These are phyloP conservation scores for Syngnathus rostellatus DNA, from an alignment of 2,797 vertebrate species.

Conservation along the genomic window DNA sequence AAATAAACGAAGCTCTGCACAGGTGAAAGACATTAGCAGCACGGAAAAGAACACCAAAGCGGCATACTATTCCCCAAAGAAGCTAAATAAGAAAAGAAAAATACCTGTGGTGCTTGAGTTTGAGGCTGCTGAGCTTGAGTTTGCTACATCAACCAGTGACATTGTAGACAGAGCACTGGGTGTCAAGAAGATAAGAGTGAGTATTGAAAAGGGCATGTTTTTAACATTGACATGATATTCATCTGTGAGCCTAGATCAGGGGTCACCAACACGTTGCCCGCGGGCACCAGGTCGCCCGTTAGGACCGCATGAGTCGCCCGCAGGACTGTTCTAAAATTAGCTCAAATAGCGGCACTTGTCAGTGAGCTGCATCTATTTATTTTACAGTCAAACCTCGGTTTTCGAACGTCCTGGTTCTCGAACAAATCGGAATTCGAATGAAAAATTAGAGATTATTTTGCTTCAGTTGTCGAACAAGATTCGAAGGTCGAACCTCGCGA, in stretches of 20 bases:
- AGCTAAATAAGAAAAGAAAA: constrained; percentile 48
- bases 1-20: neutral
- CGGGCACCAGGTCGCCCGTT: too few species aligned
- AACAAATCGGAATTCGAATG: too few species aligned
- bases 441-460: too few species aligned
- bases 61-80: neutral
- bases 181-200: neutral
- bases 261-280: too few species aligned
- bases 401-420: too few species aligned
- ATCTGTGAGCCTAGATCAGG: neutral
- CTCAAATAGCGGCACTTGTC: too few species aligned
- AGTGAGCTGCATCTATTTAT: too few species aligned
- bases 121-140: constrained; percentile 48
- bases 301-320: too few species aligned
- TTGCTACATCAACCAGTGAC: constrained; percentile 9
- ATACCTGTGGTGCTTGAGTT: constrained; percentile 53
- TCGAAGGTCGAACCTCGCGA: too few species aligned
- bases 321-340: too few species aligned
- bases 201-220: neutral
- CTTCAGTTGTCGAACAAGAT: too few species aligned
- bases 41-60: neutral
- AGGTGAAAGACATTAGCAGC: neutral
- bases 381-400: too few species aligned
- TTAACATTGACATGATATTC: neutral
- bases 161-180: constrained; percentile 17